Percentiles rank a stretch among this genome's conserved stretches.
These are phyloP conservation scores for Cryptoleucopteryx plumbea DNA, from an alignment of 2,113 vertebrate species.

Conservation along the genomic window DNA sequence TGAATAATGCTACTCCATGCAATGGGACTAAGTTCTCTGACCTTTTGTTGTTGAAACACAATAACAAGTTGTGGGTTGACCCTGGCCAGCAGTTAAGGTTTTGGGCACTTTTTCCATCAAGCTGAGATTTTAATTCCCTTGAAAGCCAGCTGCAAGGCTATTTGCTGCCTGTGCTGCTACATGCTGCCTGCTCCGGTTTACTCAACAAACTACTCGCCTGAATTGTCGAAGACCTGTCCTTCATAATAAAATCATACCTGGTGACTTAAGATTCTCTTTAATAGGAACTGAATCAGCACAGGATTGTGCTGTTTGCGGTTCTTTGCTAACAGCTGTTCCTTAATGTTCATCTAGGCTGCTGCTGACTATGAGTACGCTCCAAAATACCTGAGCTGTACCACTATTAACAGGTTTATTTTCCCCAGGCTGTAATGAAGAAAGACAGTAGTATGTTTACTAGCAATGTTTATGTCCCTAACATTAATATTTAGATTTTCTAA, in stretches of 20 bases:
- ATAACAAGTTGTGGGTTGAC: neutral
- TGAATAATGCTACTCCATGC: neutral
- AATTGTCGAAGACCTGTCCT: neutral
- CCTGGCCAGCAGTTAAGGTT: neutral
- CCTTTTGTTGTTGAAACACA: neutral
- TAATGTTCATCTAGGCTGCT: neutral
- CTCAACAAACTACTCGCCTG: neutral
- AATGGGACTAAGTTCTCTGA: neutral
- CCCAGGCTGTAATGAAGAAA: neutral
- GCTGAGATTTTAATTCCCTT: neutral
- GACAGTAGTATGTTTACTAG: neutral
- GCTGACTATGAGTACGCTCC: neutral
- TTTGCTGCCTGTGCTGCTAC: neutral
- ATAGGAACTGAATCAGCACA: fast-evolving
- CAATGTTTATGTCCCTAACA: neutral
- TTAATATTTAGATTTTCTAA: neutral
- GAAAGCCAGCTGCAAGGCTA: neutral
- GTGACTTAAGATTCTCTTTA: neutral
- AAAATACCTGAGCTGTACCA: neutral
- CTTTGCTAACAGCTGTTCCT: neutral
- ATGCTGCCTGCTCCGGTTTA: neutral
- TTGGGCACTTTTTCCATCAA: neutral
- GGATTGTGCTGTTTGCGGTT: neutral
- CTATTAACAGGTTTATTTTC: neutral
- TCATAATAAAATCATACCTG: neutral